Base-by-base conservation (phyloP, 37 sponge, comb jelly and placozoan genomes). In the Diacarnus erythraeanus region DNA sequence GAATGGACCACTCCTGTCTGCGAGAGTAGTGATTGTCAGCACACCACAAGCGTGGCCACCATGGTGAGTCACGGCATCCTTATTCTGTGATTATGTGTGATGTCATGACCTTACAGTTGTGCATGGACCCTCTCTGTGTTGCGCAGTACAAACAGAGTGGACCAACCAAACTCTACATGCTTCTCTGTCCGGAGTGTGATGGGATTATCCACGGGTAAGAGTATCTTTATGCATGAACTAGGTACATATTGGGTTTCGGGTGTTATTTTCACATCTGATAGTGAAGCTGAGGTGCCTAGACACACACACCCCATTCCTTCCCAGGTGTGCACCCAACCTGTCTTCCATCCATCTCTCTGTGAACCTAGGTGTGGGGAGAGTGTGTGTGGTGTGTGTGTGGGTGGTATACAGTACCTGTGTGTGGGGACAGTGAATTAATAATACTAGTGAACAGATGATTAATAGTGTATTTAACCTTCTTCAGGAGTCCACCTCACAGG, bases 161-260 rank as follows among this genome's bases (percentile, higher is more conserved):
- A 15, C 17, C 71, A 37, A 76, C 29, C 59, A 85, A 85, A 40
- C 75, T 89, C 38, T 89, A 64, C 80, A 42, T 80, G 54, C 57
- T 83, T 27, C 80, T 89, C 41, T 89, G 89, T 40, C 59, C 64
- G 2, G 74, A 77, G 31, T 89, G 89, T 80, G 63, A 89, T 47
- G 20, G 18, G 20, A 60, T 25, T 1, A 75, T 89, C 58, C 89
- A 89, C 35, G 44, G 80, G 73, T 85, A 21, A 9, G 73, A n/a
- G n/a, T n/a, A n/a, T n/a, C n/a, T n/a, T n/a, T n/a, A n/a, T n/a
- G n/a, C n/a, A n/a, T n/a, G n/a, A n/a, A n/a, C n/a, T n/a, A n/a
- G n/a, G n/a, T n/a, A n/a, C n/a, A n/a, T n/a, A n/a, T n/a, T n/a
- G n/a, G n/a, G n/a, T n/a, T n/a, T n/a, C n/a, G n/a, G n/a, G n/a